Evolutionary conservation across 2,797 vertebrate genomes (phyloP), one percentile per base, ranked within the genome.

Genomic region (Lophotriccus pileatus): DNA sequence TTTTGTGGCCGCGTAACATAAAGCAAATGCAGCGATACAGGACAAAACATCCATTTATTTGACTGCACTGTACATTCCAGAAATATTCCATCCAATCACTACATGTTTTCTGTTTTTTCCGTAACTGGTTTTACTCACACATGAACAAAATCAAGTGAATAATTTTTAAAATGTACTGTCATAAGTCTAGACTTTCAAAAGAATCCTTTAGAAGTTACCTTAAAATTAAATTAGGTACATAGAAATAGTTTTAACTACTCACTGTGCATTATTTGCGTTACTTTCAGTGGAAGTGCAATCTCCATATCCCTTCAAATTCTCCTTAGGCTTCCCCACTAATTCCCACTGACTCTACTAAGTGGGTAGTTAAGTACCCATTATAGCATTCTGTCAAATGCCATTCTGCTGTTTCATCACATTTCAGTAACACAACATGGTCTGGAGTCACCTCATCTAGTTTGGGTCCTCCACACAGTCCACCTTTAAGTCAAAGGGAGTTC

Each of bases 21-120:
- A 83, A 67, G 41, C 2, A 1, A 91, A 73, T 67, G 32, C 52
- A 89, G 36, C 28, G 56, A 78, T 6, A 70, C 2, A 64, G n/a
- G 41, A 93, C 37, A 86, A 87, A 83, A 81, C 11, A 62, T 12
- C 67, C 14, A 58, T 72, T 94, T 94, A 53, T 55, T 81, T 66
- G 46, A 39, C 49, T 62, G 18, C 44, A 53, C 23, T 50, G 18
- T 43, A 81, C 50, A 91, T 68, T 72, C 69, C 80, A 58, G 49
- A 72, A 86, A 90, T 21, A 74, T n/a, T 85, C 37, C 50, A 81
- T 27, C 14, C 60, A 75, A 84, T 47, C 16, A 22, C 55, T 56
- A 8, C 11, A 52, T 1, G 3, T 10, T 68, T 64, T 80, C 43
- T 53, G 27, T 25, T 70, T 36, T 36, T 81, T 66, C 39, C 76